Base-by-base conservation (phyloP, 2,113 vertebrate species). In the Accipiter cooperii region DNA sequence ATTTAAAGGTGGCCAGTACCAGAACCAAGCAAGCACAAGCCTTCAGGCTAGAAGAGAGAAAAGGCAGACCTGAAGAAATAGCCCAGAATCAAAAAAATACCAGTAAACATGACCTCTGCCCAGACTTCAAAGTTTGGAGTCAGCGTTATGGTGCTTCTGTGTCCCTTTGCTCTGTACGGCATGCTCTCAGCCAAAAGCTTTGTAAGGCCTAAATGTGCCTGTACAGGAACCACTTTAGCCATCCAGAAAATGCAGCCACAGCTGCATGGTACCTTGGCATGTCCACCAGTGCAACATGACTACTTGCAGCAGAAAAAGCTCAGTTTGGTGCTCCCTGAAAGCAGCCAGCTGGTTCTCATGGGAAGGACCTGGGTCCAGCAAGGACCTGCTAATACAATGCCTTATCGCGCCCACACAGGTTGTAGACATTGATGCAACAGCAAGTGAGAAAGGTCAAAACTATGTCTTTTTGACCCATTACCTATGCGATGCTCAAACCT, bases 261-360 rank as follows among this genome's bases (percentile, higher is more conserved):
- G 36, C 66, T 25, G 47, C 9, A 24, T 5, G 58, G 58, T 8
- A 47, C 66, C 71, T 83, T 17, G 8, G 69, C 36, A 34, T 5
- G 3, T 7, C 7, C 60, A 38, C 20, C 8, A 21, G 40, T 2
- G 33, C 85, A 31, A 60, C 44, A 21, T 0, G 0, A 40, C 17
- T 9, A 13, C 21, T 10, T 54, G 20, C n/a, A 64, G 74, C 61
- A 73, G 26, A 18, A 47, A 79, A 21, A 21, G 12, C 49, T 33
- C 34, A 1, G 0, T 6, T 38, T 31, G 31, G 61, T n/a, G 70
- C 16, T 42, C 54, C 34, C 61, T 8, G 64, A 31, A 49, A 54
- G 19, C 22, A 34, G 40, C 28, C 24, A 4, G 44, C 13, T 34
- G 58, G n/a, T 20, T 84, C 14, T 8, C 34, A 17, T 0, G 17